Evolutionary conservation across 2,888 invertebrate species (phyloP).

Genomic region (Horisme vitalbata): DNA sequence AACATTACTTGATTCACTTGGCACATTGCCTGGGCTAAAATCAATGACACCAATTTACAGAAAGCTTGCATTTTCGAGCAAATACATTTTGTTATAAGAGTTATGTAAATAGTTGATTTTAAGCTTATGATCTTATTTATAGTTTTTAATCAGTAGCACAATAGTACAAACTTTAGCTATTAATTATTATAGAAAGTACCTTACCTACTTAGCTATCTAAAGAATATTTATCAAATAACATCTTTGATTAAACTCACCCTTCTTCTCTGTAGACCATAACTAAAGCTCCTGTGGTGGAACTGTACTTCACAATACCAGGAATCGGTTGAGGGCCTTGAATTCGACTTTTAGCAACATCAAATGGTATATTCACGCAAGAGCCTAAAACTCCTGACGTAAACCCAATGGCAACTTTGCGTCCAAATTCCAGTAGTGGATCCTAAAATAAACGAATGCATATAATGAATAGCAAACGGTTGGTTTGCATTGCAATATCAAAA

Average conservation of each 20-base stretch:
- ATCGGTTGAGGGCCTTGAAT: conserved; percentile 96
- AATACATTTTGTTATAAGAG: conserved; percentile 19
- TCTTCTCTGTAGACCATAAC: conserved; percentile 91
- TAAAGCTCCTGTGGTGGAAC: conserved; percentile 88
- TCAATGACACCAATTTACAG: conserved; percentile 34
- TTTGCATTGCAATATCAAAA: background rate
- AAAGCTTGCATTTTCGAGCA: conserved; percentile 39
- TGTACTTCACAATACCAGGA: conserved; percentile 89
- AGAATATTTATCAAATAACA: no score
- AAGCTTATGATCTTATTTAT: no score
- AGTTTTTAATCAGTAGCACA: no score
- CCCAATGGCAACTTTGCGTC: conserved; percentile 91
- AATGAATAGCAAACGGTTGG: background rate
- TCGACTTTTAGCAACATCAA: conserved; percentile 97
- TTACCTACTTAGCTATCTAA: no score
- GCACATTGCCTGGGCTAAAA: conserved; percentile 40
- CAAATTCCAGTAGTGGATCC: conserved; percentile 87
- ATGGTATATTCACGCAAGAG: conserved; percentile 95
- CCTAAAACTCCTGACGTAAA: conserved; percentile 94
- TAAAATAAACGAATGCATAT: conserved; percentile 53
- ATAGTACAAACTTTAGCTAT: no score
- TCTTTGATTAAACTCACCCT: conserved; percentile 84
- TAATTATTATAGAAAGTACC: no score
- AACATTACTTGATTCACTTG: conserved; percentile 38
- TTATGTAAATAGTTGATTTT: no score